Evolutionary conservation across 2,113 vertebrate species (phyloP), one percentile per base, ranked within the genome.

Genomic region (Rhea americana): DNA sequence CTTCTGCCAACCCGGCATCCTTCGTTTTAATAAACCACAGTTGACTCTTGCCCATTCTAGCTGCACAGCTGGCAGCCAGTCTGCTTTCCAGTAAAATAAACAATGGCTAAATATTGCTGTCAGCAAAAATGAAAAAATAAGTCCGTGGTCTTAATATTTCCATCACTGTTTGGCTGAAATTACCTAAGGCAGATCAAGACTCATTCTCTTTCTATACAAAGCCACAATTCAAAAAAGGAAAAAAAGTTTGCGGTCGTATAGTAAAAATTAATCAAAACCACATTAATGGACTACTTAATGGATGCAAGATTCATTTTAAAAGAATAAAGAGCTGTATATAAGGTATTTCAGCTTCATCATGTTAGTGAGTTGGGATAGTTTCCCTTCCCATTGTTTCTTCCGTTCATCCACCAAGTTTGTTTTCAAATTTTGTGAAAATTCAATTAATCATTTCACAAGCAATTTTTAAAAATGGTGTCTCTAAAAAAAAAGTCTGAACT

Each of bases 211-310:
- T 56, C 84, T 81, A 84, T 84, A 68, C 22, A 87, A 48, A 65
- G 81, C 75, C 83, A 91, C 50, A 93, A 82, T 13, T 91, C 26
- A 71, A 53, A 45, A 92, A 67, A 68, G 92, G 87, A 62, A 43
- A 83, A 87, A 68, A 53, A 85, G 77, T 53, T 92, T 70, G 84
- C 5, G 47, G 74, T 30, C 89, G 78, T 66, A 81, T 20, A 82
- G 78, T 71, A 93, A 87, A 94, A 90, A 88, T 84, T 5, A 96
- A 50, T 90, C 73, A 83, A 91, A 93, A 81, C 83, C 91, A 89
- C 85, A 92, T 20, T 83, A 93, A 82, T 87, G 6, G 61, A 74
- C 15, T 7, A 68, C 39, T 70, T 89, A 80, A 65, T 65, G 35
- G 55, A 66, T 82, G 39, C 66, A 87, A 89, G 43, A 75, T 77